Evolutionary conservation across 2,888 invertebrate species (phyloP).

Genomic region (Hydrotaea cyrtoneurina): DNA sequence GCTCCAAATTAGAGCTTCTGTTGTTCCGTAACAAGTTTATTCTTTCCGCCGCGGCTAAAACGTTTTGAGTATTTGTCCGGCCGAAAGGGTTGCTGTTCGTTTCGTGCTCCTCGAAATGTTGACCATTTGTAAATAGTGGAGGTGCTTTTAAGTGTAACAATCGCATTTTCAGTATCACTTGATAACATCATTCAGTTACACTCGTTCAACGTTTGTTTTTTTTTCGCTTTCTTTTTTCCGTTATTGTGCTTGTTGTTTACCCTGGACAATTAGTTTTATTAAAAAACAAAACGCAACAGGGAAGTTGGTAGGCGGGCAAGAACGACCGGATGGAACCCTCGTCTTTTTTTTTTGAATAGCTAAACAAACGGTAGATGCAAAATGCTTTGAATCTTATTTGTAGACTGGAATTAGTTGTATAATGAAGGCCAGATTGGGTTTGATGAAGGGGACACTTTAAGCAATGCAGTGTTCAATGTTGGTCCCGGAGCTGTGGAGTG

Average conservation of each 20-base stretch:
- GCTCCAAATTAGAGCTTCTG: neutral
- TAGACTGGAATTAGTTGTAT: no score
- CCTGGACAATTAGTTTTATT: slow-evolving; percentile 63
- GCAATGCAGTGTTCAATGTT: no score
- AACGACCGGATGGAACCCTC: slow-evolving; percentile 7
- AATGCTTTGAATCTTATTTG: no score
- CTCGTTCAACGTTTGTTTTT: no score
- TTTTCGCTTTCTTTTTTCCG: neutral
- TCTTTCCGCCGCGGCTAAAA: neutral
- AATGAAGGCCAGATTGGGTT: no score
- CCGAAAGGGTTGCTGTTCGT: slow-evolving; percentile 19
- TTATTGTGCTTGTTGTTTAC: slow-evolving; percentile 34
- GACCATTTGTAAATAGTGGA: slow-evolving; percentile 26
- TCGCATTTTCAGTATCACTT: slow-evolving; percentile 47
- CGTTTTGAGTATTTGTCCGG: slow-evolving; percentile 11
- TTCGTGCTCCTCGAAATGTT: slow-evolving; percentile 17
- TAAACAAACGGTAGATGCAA: neutral
- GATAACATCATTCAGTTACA: slow-evolving; percentile 52
- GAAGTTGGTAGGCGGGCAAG: neutral
- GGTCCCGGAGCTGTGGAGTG: no score
- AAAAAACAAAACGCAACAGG: slow-evolving; percentile 2
- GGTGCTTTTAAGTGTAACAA: slow-evolving; percentile 47
- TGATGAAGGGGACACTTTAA: no score
- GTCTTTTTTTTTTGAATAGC: neutral
- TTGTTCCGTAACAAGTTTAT: neutral